phyloP scores from a whole-genome alignment of 1,140 invertebrate genomes.

The Arctopsyche grandis region DNA sequence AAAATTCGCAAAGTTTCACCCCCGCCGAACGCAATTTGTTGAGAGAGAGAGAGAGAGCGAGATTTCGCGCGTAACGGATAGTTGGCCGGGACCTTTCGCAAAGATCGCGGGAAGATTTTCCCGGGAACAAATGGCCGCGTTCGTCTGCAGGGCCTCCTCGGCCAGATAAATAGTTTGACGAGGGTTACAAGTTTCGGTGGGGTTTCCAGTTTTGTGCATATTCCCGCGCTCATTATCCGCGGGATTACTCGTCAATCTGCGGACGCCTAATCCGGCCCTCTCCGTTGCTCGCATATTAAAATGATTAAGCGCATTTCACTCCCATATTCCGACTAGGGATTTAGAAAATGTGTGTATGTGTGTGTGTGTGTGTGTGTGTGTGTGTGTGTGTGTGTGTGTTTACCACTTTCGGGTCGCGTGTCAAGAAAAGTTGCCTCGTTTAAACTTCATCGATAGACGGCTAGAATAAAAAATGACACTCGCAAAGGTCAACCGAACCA shows the following conservation, averaged over 20 bases:
- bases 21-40: no score
- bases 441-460: neutral
- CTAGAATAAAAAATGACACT: neutral
- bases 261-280: neutral
- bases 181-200: neutral
- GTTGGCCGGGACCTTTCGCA: no score
- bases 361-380: neutral
- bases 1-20: no score
- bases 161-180: neutral
- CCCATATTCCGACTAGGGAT: neutral
- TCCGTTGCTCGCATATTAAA: neutral
- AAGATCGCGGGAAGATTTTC: no score
- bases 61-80: no score
- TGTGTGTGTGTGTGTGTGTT: neutral
- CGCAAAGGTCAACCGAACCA: slow-evolving; percentile 10
- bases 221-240: neutral
- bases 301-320: slow-evolving; percentile 26
- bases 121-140: no score
- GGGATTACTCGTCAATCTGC: slow-evolving; percentile 15
- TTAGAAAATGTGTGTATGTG: neutral
- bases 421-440: slow-evolving; percentile 19
- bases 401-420: neutral
- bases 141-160: no score
- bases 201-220: neutral
- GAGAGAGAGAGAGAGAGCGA: no score